Percentiles rank a stretch among this genome's conserved stretches.
Conservation (phyloP, 2,888 invertebrate species). For the Eudemis profundana region DNA sequence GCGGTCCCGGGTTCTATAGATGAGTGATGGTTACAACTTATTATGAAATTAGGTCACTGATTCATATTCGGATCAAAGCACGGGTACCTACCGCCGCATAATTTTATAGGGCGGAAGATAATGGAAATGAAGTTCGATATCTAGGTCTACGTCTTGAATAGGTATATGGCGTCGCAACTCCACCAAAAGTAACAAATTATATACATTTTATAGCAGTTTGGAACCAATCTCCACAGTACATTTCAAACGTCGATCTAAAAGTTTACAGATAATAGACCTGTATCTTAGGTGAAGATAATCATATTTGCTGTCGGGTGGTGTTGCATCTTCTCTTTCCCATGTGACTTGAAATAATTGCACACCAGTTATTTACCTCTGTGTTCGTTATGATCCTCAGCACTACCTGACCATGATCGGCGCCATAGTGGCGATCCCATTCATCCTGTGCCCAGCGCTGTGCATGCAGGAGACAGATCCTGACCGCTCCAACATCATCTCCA, state of each 20-base stretch:
- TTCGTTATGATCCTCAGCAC: conserved; percentile 79
- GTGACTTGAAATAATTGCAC: too few species aligned
- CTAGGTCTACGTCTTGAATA: too few species aligned
- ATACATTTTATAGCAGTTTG: too few species aligned
- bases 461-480: conserved; percentile 91
- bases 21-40: background rate
- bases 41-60: conserved; percentile 1
- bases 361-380: too few species aligned
- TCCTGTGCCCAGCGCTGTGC: conserved; percentile 92
- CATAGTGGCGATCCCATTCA: conserved; percentile 92
- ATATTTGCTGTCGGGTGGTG: too few species aligned
- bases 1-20: conserved; percentile 6
- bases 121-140: background rate
- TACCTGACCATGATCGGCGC: conserved; percentile 94
- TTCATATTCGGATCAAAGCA: background rate
- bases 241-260: too few species aligned
- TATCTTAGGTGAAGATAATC: too few species aligned
- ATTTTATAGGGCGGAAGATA: background rate
- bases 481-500: conserved; percentile 91
- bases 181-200: too few species aligned
- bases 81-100: background rate
- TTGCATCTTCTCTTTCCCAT: too few species aligned
- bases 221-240: too few species aligned
- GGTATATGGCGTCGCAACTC: too few species aligned
- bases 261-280: too few species aligned